A percentile compares a stretch with the other conserved stretches of the same genome.
Conservation (phyloP, 2,113 vertebrate genomes). For the Aptenodytes forsteri region DNA sequence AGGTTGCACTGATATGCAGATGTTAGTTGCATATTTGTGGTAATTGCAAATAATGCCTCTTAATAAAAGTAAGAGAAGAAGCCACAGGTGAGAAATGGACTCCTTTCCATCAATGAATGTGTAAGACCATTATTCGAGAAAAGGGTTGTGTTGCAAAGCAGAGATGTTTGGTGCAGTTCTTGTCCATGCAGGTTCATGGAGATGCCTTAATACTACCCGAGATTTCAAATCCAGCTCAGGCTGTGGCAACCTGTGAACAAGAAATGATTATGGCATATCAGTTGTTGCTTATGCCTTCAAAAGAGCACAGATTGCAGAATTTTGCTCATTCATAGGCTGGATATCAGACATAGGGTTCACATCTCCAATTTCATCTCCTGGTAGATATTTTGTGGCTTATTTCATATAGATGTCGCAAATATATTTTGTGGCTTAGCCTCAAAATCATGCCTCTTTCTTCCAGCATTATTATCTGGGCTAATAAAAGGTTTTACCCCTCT, state of each 20-base stretch:
- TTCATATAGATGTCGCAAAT: not conserved
- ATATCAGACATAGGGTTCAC: not conserved
- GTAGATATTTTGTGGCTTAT: not conserved
- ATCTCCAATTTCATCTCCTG: not conserved
- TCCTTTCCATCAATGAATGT: not conserved
- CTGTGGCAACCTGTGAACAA: not conserved
- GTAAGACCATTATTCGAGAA: not conserved
- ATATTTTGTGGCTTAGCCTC: not conserved
- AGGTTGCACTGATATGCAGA: not conserved
- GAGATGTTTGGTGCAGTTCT: not conserved
- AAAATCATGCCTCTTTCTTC: not conserved
- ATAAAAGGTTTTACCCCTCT: not conserved
- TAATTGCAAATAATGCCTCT: not conserved
- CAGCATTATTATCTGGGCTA: not conserved
- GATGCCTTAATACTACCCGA: not conserved
- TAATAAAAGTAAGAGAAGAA: not conserved
- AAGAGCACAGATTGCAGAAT: not conserved
- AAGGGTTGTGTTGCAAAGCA: not conserved
- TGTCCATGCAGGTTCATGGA: not conserved
- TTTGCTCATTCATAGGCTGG: accelerated
- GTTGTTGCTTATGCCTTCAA: not conserved
- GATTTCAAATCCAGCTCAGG: not conserved
- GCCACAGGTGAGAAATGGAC: not conserved
- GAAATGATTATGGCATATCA: accelerated
- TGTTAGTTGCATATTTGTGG: not conserved